Evolutionary conservation across 2,113 vertebrate genomes (phyloP), one percentile per base, ranked within the genome.

Genomic region (Boleophthalmus pectinirostris): DNA sequence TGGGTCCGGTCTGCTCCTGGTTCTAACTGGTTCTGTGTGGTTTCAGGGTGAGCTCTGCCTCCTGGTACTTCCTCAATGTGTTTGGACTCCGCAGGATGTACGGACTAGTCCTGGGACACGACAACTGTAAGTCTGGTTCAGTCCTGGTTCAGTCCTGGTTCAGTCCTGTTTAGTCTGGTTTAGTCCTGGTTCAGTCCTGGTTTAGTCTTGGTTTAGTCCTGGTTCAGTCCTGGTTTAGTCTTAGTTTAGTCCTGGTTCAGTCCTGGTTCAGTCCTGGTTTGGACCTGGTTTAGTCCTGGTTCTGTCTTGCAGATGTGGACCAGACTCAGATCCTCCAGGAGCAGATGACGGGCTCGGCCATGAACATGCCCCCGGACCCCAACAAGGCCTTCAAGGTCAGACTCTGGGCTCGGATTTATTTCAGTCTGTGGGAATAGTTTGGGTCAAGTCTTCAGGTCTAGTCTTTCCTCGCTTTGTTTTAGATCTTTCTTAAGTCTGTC

Each of bases 331-430:
- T 93, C 68, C 94, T 94, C 89, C 94, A 95, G 85, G 94, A 94
- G 46, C 95, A 96, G 80, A 94, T 96, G 93, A 94, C 92, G 0
- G 91, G 93, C 1, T 91, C 91, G 35, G 92, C 93, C 25, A 92
- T 94, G 92, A 85, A 93, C 23, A 92, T 92, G 87, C 91, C 93
- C 3, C 88, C 90, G 1, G 92, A 95, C 80, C 92, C 91, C 76
- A 95, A 94, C 88, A 95, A 94, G 82, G 94, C 93, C 16, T 95
- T 95, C 54, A 96, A 95, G 93, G 95, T 95, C 76, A 83, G 43
- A 65, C 21, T 29, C 56, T 14, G 13, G 29, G 29, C 29, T 29
- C 29, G 29, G 4, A 2, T 29, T 29, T 29, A 29, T 29, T 29
- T 29, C 29, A 29, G 29, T 29, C 4, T 29, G 29, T 29, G 29